Conservation (phyloP, 2,797 vertebrate genomes). For the Australoheros facetus region DNA sequence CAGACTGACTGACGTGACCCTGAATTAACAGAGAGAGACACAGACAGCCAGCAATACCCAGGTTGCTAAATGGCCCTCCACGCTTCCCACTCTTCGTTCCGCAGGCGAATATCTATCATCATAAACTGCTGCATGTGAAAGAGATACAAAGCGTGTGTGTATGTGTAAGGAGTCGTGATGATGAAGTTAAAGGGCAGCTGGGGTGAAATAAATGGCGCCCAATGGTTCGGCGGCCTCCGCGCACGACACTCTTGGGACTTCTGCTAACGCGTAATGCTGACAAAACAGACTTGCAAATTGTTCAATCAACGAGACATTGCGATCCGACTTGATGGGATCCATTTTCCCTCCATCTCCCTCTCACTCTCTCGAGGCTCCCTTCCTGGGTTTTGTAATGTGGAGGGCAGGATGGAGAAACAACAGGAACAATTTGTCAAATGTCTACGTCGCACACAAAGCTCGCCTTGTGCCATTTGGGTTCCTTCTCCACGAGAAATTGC, state of each 20-base stretch:
- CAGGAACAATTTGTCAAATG: conserved; percentile 39
- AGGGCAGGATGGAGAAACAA: conserved; percentile 20
- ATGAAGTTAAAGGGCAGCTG: conserved; percentile 58
- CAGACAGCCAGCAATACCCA: conserved; percentile 7
- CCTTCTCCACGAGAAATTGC: background rate
- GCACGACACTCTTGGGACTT: conserved; percentile 50
- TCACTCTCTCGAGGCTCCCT: background rate
- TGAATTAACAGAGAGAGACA: conserved; percentile 58
- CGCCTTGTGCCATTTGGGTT: conserved; percentile 20
- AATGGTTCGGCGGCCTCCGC: conserved; percentile 24
- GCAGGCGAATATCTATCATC: conserved; percentile 49
- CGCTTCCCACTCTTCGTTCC: conserved; percentile 19
- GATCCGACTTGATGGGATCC: conserved; percentile 44
- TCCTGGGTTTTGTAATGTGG: conserved; percentile 19
- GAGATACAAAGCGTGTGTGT: conserved; percentile 7
- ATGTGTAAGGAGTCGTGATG: conserved; percentile 23
- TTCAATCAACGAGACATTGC: conserved; percentile 56
- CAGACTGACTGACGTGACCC: conserved; percentile 65
- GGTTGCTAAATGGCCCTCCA: conserved; percentile 26
- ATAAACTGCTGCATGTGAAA: conserved; percentile 20
- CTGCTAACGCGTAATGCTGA: conserved; percentile 20
- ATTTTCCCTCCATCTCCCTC: background rate
- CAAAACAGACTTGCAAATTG: conserved; percentile 59
- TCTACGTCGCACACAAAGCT: conserved; percentile 6
- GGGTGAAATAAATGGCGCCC: conserved; percentile 56